Conservation (phyloP, 2,888 invertebrate species). For the Epistrophella euchroma region DNA sequence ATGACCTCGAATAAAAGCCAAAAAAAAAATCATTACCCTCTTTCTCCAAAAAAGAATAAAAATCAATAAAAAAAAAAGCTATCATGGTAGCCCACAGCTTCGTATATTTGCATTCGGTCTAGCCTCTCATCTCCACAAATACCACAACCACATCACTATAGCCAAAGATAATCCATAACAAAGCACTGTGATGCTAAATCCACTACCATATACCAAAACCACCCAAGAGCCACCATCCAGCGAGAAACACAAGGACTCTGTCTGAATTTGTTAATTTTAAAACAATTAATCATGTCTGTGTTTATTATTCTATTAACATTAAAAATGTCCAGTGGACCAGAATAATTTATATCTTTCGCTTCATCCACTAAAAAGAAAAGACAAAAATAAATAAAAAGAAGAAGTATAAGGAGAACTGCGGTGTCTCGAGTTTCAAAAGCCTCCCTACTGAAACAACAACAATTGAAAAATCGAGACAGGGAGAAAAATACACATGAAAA, state of each 20-base stretch:
- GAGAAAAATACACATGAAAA: constrained; percentile 49
- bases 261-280: constrained; percentile 73
- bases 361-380: constrained; percentile 7
- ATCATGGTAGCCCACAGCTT: not conserved
- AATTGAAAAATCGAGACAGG: constrained; percentile 1
- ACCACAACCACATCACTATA: not conserved
- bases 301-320: constrained; percentile 75
- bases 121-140: not conserved
- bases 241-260: constrained; percentile 21
- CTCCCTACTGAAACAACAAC: constrained; percentile 11
- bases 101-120: constrained; percentile 32
- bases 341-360: constrained; percentile 67
- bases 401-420: constrained; percentile 34
- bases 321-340: constrained; percentile 71
- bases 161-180: constrained; percentile 31
- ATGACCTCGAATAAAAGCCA: no score
- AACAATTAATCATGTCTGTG: constrained; percentile 75
- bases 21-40: no score
- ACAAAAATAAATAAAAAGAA: not conserved
- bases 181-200: not conserved
- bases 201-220: not conserved
- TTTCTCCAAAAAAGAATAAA: not conserved
- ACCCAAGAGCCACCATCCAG: not conserved
- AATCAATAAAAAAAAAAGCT: constrained; percentile 2
- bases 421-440: constrained; percentile 14